phyloP scores from a whole-genome alignment of 1,140 invertebrate genomes.

The Liolophura sinensis region DNA sequence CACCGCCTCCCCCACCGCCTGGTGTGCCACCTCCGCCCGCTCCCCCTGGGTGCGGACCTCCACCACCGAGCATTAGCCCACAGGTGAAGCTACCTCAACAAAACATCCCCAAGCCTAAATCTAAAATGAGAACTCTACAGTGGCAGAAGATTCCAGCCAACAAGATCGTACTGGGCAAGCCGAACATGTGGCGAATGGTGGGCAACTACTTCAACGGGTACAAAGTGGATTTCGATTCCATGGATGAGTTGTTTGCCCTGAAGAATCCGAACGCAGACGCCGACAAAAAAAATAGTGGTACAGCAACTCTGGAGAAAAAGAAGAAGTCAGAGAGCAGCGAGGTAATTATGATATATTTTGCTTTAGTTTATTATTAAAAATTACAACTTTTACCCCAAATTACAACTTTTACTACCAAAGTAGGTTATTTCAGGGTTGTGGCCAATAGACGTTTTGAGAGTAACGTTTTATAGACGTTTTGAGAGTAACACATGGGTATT shows the following conservation, averaged over 20 bases:
- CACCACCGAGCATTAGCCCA: conserved; percentile 5
- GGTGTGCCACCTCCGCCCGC: conserved; percentile 22
- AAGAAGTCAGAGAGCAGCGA: conserved; percentile 48
- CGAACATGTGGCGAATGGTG: conserved; percentile 77
- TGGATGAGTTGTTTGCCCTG: conserved; percentile 52
- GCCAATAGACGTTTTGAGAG: too few relatives aligned
- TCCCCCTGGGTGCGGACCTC: neutral
- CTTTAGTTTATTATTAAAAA: too few relatives aligned
- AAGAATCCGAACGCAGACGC: conserved; percentile 17
- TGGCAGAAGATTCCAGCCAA: conserved; percentile 55
- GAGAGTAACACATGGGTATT: too few relatives aligned
- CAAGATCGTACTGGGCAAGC: conserved; percentile 40
- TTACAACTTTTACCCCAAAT: too few relatives aligned
- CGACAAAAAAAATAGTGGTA: conserved; percentile 24
- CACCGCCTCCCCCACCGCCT: conserved; percentile 16
- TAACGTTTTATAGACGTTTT: too few relatives aligned
- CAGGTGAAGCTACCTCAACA: conserved; percentile 45
- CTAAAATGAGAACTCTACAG: conserved; percentile 51
- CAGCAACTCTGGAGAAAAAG: conserved; percentile 40
- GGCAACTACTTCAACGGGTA: conserved; percentile 78
- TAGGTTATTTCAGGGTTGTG: too few relatives aligned
- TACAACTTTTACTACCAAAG: too few relatives aligned
- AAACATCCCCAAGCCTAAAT: conserved; percentile 48
- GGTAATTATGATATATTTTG: conserved; percentile 26
- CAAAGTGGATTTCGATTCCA: conserved; percentile 57